Conservation (phyloP, 2,888 invertebrate species). For the Drosophila nr. medialis region DNA sequence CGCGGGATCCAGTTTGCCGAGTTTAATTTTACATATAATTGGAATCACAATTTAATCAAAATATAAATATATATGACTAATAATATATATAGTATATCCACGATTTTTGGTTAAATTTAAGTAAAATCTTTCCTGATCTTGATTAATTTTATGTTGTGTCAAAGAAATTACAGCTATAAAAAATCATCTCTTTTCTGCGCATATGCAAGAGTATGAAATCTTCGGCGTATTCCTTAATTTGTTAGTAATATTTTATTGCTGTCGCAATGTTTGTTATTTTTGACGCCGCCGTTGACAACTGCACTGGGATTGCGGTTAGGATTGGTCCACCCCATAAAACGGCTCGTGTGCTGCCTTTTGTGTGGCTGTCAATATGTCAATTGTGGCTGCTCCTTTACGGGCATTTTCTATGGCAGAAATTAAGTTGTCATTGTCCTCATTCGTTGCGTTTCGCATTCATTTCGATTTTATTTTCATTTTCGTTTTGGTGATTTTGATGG, state of each 20-base stretch:
- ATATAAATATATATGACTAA: not conserved
- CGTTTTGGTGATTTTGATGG: slow-evolving; percentile 36
- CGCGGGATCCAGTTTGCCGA: not conserved
- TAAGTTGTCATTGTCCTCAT: slow-evolving; percentile 74
- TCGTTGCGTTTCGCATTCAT: slow-evolving; percentile 57
- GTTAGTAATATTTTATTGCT: slow-evolving; percentile 68
- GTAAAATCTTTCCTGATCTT: not conserved
- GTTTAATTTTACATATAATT: not conserved
- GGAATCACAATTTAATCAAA: too few species aligned
- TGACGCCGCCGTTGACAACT: slow-evolving; percentile 57
- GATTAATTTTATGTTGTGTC: not conserved
- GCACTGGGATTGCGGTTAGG: slow-evolving; percentile 60
- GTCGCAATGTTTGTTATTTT: slow-evolving; percentile 80
- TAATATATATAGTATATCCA: not conserved
- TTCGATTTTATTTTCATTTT: slow-evolving; percentile 44
- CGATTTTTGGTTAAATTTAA: not conserved
- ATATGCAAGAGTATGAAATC: not conserved
- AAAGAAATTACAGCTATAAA: not conserved
- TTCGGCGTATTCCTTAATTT: slow-evolving; percentile 15
- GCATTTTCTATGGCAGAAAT: slow-evolving; percentile 68
- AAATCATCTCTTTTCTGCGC: not conserved
- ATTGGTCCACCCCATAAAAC: slow-evolving; percentile 36
- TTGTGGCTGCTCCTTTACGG: slow-evolving; percentile 70
- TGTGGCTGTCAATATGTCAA: slow-evolving; percentile 79
- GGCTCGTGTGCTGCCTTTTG: slow-evolving; percentile 57